phyloP scores from a whole-genome alignment of 2,888 invertebrate species.

The Xestia rhomboidea region DNA sequence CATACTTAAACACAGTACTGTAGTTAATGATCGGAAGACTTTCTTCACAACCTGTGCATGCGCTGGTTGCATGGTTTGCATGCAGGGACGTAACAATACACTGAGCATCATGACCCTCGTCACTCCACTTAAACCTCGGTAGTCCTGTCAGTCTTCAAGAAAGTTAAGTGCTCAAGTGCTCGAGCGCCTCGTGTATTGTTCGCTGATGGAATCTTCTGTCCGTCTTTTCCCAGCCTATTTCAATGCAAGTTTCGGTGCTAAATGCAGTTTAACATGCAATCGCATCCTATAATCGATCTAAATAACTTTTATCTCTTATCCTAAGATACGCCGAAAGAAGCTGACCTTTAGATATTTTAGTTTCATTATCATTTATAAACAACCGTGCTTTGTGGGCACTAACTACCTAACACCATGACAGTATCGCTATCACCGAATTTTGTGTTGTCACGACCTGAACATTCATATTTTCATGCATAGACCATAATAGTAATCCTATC shows the following conservation, averaged over 20 bases:
- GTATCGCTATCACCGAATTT: conserved; percentile 20
- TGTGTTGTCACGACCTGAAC: conserved; percentile 18
- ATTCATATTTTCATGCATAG: conserved; percentile 28
- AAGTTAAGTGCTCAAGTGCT: conserved; percentile 2
- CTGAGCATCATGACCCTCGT: background rate
- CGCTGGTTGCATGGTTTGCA: background rate
- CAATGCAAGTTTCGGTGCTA: conserved; percentile 32
- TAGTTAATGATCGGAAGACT: background rate
- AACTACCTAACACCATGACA: conserved; percentile 23
- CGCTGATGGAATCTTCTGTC: conserved; percentile 24
- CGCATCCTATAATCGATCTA: conserved; percentile 5
- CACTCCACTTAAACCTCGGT: conserved; percentile 4
- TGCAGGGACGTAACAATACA: conserved; percentile 20
- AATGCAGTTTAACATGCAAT: conserved; percentile 41
- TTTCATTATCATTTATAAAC: background rate
- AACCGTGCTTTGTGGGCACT: background rate
- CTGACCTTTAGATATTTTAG: background rate
- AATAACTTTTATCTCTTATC: background rate
- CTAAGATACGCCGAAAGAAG: background rate
- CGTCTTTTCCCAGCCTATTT: conserved; percentile 33
- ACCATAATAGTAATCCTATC: background rate
- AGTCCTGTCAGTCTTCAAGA: conserved; percentile 11
- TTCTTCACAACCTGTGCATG: background rate
- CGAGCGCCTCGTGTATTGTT: conserved; percentile 13
- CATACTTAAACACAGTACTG: too few relatives aligned